Percentiles rank a stretch among this genome's conserved stretches.
phyloP scores from a whole-genome alignment of 2,888 invertebrate species.

The Mimumesa dahlbomi region DNA sequence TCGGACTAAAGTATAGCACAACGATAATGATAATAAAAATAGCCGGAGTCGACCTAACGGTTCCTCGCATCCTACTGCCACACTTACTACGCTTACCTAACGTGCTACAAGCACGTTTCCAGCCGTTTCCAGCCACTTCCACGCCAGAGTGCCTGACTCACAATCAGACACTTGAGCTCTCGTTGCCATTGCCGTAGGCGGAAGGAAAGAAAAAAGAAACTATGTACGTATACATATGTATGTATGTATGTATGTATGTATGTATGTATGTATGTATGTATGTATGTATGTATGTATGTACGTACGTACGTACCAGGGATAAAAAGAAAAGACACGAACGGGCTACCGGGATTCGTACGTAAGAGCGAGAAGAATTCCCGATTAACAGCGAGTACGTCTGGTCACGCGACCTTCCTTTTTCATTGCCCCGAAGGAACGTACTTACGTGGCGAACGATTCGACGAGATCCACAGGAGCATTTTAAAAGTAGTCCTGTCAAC shows the following conservation, averaged over 20 bases:
- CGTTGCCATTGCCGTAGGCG: slow-evolving; percentile 38
- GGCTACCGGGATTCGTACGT: slow-evolving; percentile 5
- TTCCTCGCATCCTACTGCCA: slow-evolving; percentile 79
- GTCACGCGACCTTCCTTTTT: slow-evolving; percentile 20
- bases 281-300: too few species aligned
- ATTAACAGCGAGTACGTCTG: slow-evolving; percentile 25
- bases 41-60: slow-evolving; percentile 75
- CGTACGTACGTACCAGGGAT: too few species aligned
- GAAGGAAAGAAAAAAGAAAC: slow-evolving; percentile 39
- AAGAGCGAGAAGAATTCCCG: background rate
- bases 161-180: slow-evolving; percentile 22
- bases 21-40: slow-evolving; percentile 73
- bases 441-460: slow-evolving; percentile 2
- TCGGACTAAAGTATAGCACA: slow-evolving; percentile 52
- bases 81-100: slow-evolving; percentile 73
- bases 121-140: slow-evolving; percentile 6
- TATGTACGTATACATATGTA: slow-evolving; percentile 17
- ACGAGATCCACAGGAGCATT: too few species aligned
- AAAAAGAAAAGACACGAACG: slow-evolving; percentile 6
- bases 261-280: too few species aligned
- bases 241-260: too few species aligned
- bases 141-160: slow-evolving; percentile 11
- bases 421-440: background rate
- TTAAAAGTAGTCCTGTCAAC: background rate
- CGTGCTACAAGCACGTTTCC: slow-evolving; percentile 47